phyloP scores from a whole-genome alignment of 2,113 vertebrate species.

The Rynchops niger region DNA sequence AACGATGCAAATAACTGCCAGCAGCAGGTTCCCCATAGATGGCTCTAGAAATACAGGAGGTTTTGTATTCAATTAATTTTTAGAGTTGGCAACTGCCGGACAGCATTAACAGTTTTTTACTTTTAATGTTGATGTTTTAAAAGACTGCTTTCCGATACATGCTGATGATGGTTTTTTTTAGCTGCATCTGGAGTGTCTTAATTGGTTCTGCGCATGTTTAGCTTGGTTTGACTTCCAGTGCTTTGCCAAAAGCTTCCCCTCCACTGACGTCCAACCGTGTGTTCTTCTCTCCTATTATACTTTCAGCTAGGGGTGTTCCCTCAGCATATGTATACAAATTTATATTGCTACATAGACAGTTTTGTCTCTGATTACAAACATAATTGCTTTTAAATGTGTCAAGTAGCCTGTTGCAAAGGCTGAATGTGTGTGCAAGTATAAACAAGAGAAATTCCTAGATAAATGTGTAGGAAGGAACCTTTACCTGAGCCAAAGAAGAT shows the following conservation, averaged over 20 bases:
- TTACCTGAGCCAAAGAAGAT: constrained; percentile 1
- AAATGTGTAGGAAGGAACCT: constrained; percentile 1
- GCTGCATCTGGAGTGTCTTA: not conserved
- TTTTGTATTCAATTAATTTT: not conserved
- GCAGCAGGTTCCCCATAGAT: not conserved
- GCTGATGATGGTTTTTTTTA: not conserved
- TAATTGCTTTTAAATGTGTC: constrained; percentile 35
- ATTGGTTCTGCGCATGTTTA: not conserved
- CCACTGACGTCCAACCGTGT: not conserved
- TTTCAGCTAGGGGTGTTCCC: not conserved
- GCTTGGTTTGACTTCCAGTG: not conserved
- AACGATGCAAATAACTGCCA: not conserved
- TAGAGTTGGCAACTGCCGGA: not conserved
- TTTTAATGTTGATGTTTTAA: not conserved
- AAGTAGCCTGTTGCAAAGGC: constrained; percentile 31
- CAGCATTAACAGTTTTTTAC: not conserved
- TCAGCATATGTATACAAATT: not conserved
- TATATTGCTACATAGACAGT: not conserved
- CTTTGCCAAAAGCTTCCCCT: not conserved
- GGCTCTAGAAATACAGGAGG: not conserved
- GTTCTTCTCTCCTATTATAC: not conserved
- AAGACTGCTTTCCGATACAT: not conserved
- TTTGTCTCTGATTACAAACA: constrained; percentile 20
- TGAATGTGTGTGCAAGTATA: not conserved
- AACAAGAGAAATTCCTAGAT: constrained; percentile 1